These are phyloP conservation scores for Choloepus hoffmanni DNA, from an alignment of 2,113 vertebrate genomes.

Conservation along the genomic window DNA sequence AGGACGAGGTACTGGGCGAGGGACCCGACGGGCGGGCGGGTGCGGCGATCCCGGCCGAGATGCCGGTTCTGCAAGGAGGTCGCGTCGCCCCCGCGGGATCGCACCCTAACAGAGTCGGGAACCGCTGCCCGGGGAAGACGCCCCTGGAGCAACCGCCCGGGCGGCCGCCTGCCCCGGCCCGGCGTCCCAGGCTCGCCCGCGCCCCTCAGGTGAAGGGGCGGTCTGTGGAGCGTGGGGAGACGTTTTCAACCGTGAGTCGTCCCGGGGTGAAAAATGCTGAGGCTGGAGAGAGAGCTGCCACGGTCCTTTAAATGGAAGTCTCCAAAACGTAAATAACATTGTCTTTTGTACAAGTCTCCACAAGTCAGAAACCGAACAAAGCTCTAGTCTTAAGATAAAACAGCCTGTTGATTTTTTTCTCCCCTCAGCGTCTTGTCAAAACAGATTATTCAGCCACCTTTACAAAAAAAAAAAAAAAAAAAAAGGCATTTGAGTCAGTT, in stretches of 20 bases:
- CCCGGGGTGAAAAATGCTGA: background rate
- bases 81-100: background rate
- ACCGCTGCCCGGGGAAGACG: background rate
- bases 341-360: conserved; percentile 38
- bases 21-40: background rate
- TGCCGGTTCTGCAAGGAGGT: background rate
- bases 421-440: background rate
- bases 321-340: background rate
- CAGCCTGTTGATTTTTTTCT: conserved; percentile 37
- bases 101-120: background rate
- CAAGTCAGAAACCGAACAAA: conserved; percentile 47
- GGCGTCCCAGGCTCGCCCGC: background rate
- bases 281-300: background rate
- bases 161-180: background rate
- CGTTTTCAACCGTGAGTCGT: background rate
- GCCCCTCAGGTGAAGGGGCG: background rate
- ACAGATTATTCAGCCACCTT: background rate
- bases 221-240: background rate
- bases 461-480: background rate
- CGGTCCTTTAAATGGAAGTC: background rate
- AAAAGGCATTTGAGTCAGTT: conserved; percentile 29
- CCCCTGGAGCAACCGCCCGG: background rate
- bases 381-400: background rate
- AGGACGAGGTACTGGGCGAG: conserved; percentile 66
- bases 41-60: background rate